phyloP scores from a whole-genome alignment of 2,113 vertebrate species.

The Eonycteris spelaea region DNA sequence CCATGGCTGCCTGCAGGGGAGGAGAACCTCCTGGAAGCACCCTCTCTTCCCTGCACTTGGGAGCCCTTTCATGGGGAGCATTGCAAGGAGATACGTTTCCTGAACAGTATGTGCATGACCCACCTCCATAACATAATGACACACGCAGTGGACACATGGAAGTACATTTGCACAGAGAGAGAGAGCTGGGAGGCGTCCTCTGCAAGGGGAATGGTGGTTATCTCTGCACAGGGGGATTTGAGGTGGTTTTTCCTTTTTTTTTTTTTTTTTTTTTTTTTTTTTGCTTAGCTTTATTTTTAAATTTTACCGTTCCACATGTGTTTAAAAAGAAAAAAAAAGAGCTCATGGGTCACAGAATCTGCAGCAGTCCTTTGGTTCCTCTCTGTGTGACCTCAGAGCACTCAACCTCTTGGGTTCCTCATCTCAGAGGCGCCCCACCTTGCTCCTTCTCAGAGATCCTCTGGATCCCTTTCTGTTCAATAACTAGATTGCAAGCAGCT shows the following conservation, averaged over 20 bases:
- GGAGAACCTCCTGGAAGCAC: neutral
- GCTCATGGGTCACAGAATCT: neutral
- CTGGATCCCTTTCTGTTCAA: accelerated
- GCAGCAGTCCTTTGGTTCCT: neutral
- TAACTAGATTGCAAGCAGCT: neutral
- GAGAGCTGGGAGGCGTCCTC: no score
- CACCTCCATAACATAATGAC: neutral
- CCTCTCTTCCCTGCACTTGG: neutral
- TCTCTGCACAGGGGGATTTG: neutral
- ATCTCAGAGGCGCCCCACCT: neutral
- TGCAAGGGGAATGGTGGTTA: neutral
- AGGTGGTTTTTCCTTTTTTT: neutral
- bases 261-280: neutral
- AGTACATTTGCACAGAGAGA: neutral
- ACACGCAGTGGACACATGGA: accelerated
- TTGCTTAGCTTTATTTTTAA: neutral
- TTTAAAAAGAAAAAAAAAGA: neutral
- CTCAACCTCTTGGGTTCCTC: neutral
- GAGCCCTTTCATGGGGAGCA: neutral
- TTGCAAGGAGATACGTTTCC: neutral
- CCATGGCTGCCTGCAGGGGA: neutral
- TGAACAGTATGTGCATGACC: neutral
- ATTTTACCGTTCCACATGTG: neutral
- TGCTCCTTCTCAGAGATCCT: neutral
- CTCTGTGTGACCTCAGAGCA: neutral